These are phyloP conservation scores for Merops nubicus DNA, from an alignment of 2,113 vertebrate genomes.

Conservation along the genomic window DNA sequence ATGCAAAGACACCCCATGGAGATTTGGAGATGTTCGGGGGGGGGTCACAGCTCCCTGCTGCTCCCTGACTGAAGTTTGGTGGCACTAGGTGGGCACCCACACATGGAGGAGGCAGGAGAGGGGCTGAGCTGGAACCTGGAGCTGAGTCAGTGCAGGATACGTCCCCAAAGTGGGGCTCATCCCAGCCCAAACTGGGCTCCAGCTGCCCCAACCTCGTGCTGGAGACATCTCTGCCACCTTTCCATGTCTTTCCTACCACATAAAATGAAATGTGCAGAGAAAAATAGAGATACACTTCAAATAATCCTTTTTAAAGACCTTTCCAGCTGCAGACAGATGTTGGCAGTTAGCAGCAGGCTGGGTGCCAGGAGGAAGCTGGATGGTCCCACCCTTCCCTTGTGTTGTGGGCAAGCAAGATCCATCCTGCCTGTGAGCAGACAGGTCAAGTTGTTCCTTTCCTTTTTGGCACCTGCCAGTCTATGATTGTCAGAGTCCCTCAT, in stretches of 20 bases:
- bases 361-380: neutral
- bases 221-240: rapidly evolving
- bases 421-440: neutral
- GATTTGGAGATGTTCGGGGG: neutral
- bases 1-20: rapidly evolving
- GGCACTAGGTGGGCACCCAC: neutral
- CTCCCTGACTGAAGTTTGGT: neutral
- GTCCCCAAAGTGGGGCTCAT: neutral
- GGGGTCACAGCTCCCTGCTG: no score
- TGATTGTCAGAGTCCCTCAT: neutral
- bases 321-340: neutral
- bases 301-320: no score
- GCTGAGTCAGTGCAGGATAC: neutral
- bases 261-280: neutral
- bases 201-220: rapidly evolving
- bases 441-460: neutral
- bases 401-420: neutral
- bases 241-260: rapidly evolving
- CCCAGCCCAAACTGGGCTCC: rapidly evolving
- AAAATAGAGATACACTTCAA: rapidly evolving
- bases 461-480: neutral
- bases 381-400: rapidly evolving
- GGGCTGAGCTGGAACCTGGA: neutral
- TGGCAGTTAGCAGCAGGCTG: neutral
- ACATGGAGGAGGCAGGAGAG: neutral